These are phyloP conservation scores for Euclidia mi DNA, from an alignment of 2,888 invertebrate genomes.

Conservation along the genomic window DNA sequence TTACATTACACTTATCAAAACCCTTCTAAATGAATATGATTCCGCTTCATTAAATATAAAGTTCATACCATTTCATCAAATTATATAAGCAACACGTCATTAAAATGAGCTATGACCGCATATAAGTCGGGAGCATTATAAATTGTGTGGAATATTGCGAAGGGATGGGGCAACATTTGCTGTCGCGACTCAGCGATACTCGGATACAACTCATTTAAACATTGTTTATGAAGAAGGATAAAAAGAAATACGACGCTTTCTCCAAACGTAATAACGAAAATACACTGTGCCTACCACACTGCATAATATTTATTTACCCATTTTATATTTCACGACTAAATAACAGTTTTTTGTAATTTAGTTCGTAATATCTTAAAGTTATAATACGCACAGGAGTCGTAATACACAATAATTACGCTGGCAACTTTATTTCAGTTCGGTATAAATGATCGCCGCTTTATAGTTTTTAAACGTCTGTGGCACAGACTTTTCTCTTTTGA, in stretches of 20 bases:
- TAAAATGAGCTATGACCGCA: slow-evolving; percentile 60
- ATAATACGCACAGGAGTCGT: no score
- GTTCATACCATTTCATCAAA: slow-evolving; percentile 43
- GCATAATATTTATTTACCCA: slow-evolving; percentile 15
- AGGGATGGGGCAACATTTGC: slow-evolving; percentile 55
- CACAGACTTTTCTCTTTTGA: slow-evolving; percentile 38
- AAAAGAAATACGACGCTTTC: slow-evolving; percentile 57
- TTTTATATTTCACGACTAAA: slow-evolving; percentile 15
- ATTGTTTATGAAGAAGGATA: slow-evolving; percentile 64
- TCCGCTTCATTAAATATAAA: no score
- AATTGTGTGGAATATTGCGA: slow-evolving; percentile 65
- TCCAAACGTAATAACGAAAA: slow-evolving; percentile 56
- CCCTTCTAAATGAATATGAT: no score
- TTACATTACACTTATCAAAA: no score
- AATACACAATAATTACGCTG: no score
- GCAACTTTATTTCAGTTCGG: neutral
- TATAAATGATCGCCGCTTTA: slow-evolving; percentile 5
- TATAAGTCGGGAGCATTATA: slow-evolving; percentile 62
- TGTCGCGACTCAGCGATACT: slow-evolving; percentile 38
- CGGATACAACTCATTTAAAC: slow-evolving; percentile 60
- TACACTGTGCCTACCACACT: slow-evolving; percentile 30
- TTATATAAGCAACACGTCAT: slow-evolving; percentile 64
- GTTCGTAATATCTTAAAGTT: no score
- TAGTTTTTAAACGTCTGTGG: slow-evolving; percentile 23
- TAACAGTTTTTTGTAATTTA: no score